Evolutionary conservation across 2,113 vertebrate species (phyloP).

Genomic region (Litocranius walleri): DNA sequence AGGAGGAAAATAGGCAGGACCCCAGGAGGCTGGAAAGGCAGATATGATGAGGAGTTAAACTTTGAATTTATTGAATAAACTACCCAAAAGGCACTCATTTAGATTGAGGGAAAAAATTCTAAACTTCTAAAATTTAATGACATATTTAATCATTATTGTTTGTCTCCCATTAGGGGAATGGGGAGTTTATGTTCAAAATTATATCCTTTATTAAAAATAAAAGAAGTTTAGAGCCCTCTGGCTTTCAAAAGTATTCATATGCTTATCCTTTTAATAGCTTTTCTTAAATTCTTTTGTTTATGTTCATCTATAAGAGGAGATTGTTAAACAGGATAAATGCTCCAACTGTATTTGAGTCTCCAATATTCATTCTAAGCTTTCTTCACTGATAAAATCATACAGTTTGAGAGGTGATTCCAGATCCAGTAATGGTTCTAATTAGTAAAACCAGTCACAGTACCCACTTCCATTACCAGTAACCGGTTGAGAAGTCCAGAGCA

Average conservation of each 20-base stretch:
- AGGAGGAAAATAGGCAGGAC: neutral
- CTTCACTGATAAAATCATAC: neutral
- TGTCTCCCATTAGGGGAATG: neutral
- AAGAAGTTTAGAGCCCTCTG: neutral
- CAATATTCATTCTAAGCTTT: neutral
- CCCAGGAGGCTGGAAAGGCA: neutral
- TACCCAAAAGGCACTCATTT: neutral
- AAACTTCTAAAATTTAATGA: conserved; percentile 19
- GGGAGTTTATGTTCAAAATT: neutral
- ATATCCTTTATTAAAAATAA: neutral
- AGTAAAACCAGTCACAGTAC: neutral
- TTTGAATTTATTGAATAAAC: neutral
- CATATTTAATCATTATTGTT: conserved; percentile 6
- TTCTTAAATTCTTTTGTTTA: neutral
- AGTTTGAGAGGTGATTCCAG: neutral
- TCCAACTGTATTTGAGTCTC: neutral
- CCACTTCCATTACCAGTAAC: neutral
- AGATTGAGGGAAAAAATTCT: neutral
- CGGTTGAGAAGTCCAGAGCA: neutral
- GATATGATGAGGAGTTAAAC: neutral
- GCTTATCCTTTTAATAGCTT: neutral
- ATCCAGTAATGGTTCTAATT: neutral
- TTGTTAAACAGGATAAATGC: neutral
- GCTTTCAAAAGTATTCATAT: neutral
- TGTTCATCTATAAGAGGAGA: neutral